Conservation (phyloP, 2,113 vertebrate genomes). For the Dasyornis broadbenti region DNA sequence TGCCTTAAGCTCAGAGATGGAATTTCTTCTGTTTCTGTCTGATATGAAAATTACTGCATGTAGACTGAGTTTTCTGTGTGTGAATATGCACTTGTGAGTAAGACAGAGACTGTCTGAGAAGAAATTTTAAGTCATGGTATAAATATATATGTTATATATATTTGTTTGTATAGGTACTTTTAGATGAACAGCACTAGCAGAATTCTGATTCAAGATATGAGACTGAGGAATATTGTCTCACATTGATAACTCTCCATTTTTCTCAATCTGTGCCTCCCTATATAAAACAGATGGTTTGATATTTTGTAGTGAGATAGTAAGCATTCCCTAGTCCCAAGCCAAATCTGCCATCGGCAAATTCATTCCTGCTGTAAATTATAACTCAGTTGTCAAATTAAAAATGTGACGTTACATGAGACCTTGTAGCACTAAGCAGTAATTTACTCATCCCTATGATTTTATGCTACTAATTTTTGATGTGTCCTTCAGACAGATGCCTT, state of each 20-base stretch:
- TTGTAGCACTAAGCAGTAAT: slow-evolving; percentile 44
- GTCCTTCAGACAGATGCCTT: slow-evolving; percentile 44
- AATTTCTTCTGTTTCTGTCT: neutral
- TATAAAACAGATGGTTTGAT: slow-evolving; percentile 48
- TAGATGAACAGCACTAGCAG: neutral
- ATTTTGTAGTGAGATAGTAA: slow-evolving; percentile 30
- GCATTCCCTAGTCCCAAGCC: neutral
- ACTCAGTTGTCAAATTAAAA: slow-evolving; percentile 51
- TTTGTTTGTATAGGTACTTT: neutral
- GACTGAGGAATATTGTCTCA: neutral
- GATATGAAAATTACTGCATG: neutral
- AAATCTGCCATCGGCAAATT: slow-evolving; percentile 44
- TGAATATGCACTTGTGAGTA: neutral
- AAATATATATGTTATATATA: neutral
- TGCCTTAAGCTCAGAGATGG: neutral
- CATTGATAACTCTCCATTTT: neutral
- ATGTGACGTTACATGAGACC: slow-evolving; percentile 32
- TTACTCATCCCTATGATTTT: slow-evolving; percentile 16
- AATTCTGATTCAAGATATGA: neutral
- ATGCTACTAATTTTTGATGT: slow-evolving; percentile 43
- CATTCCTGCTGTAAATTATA: slow-evolving; percentile 48
- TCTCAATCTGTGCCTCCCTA: slow-evolving; percentile 8
- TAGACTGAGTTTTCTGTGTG: neutral
- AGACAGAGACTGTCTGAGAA: neutral
- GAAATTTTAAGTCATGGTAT: neutral